These are phyloP conservation scores for Ormyrus labotus DNA, from an alignment of 2,888 invertebrate genomes.

Conservation along the genomic window DNA sequence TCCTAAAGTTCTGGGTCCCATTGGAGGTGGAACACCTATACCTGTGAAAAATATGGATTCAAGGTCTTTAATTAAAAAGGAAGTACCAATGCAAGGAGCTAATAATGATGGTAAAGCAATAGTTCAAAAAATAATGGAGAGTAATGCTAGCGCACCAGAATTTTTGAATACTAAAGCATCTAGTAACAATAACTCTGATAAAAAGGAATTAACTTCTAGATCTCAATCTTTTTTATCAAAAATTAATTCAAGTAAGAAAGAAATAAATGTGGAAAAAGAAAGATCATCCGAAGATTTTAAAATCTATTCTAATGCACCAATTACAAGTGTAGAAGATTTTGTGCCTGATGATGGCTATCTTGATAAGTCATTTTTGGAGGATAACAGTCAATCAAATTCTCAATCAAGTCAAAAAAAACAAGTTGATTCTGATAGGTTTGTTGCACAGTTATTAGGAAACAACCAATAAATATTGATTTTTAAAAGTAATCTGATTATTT, in stretches of 20 bases:
- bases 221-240: constrained; percentile 70
- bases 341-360: constrained; percentile 85
- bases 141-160: constrained; percentile 39
- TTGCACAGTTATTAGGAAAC: constrained; percentile 36
- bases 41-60: constrained; percentile 70
- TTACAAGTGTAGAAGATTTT: constrained; percentile 83
- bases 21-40: constrained; percentile 74
- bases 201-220: constrained; percentile 61
- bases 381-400: constrained; percentile 76
- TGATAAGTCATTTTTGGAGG: constrained; percentile 87
- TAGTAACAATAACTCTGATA: constrained; percentile 60
- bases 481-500: constrained; percentile 19
- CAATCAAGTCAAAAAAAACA: constrained; percentile 73
- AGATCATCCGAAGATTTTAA: constrained; percentile 57
- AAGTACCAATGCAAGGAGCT: constrained; percentile 38
- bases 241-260: constrained; percentile 70
- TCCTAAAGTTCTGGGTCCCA: constrained; percentile 69
- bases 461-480: constrained; percentile 2
- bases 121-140: constrained; percentile 24
- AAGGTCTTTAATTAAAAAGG: constrained; percentile 65
- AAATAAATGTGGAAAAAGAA: constrained; percentile 67
- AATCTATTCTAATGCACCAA: constrained; percentile 60
- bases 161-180: constrained; percentile 35
- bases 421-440: constrained; percentile 79
- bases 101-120: constrained; percentile 4